Evolutionary conservation across 2,113 vertebrate species (phyloP), one percentile per base, ranked within the genome.

Genomic region (Chloropsis hardwickii): DNA sequence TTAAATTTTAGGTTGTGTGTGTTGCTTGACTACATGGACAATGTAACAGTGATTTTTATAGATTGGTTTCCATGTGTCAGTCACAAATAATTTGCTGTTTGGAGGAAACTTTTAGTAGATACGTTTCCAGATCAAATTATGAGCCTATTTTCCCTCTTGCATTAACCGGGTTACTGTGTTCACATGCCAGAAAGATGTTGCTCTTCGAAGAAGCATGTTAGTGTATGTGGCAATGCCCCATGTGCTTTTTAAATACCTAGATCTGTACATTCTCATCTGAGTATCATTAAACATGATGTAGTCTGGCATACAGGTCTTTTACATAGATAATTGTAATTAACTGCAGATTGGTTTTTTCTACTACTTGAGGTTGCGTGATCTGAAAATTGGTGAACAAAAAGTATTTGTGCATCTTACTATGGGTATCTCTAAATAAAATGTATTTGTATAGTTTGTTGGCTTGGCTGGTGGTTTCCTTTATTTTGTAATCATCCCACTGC

Each of bases 381-480:
- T 82, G 90, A 94, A 85, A 96, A 94, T 1, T 22, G 69, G 89
- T 96, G 94, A 93, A 86, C 85, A 86, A 71, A 69, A 95, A 90
- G 67, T 93, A 94, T 90, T 96, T 95, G 90, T 96, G 94, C 93
- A 96, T 96, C 77, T 92, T 94, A 85, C 12, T 95, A 87, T 96
- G 92, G 37, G 44, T 94, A 89, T 97, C 91, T 92, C 90, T 88
- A 83, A 97, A 95, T 96, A 96, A 97, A 97, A 95, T 77, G 93
- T 94, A 96, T 97, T 97, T 96, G 92, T 96, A 85, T 94, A 96
- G 96, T 92, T 86, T 54, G 62, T 70, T 81, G 65, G 56, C 33
- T 81, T 90, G 25, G n/a, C 39, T 13, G 14, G 21, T 87, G 25
- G 17, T 58, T 92, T 90, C 19, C 35, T 54, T 78, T 67, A 29